Base-by-base conservation (phyloP, 1,140 invertebrate genomes). In the Parasteatoda tepidariorum region DNA sequence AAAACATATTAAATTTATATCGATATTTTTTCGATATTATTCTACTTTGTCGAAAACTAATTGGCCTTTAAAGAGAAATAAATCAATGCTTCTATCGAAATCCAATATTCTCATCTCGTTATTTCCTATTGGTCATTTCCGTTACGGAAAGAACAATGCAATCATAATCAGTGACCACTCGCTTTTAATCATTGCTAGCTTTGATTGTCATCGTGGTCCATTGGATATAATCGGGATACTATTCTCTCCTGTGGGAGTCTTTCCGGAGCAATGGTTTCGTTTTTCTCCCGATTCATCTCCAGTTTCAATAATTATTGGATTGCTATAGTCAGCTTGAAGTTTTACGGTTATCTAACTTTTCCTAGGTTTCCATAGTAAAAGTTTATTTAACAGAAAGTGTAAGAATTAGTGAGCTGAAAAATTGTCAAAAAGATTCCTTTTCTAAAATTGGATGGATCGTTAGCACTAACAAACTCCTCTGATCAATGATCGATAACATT, bases 161-260 rank as follows among this genome's bases (percentile, higher is more conserved):
- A 74, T 74, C 34, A 76, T 76, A 76, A 76, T 76, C 59, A 76
- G 15, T 64, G 61, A 48, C 74, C 74, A 48, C 74, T 76, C 74
- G 34, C 74, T 76, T 64, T 76, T 64, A 76, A 76, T 76, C 74
- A 76, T 64, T 64, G 74, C 59, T 64, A 13, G 34, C 24, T 48
- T 2, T 13, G 34, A 64, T 76, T 76, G 74, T 76, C 74, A 64
- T 64, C 74, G 24, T 33, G 34, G 59, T 64, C 74, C 24, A 74
- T 74, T 74, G 71, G 55, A 15, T 61, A 74, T 61, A 74, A 61
- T 61, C 54, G 71, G 38, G 41, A 30, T 59, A 33, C 71, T n/a
- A 59, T 61, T 24, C 71, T n/a, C 31, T 61, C 30, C n/a, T 30
- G n/a, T 15, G n/a, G 55, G 54, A 74, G 57, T 34, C 26, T 66